Evolutionary conservation across 2,888 invertebrate genomes (phyloP), one percentile per base, ranked within the genome.

Genomic region (Listrodromus nycthemerus): DNA sequence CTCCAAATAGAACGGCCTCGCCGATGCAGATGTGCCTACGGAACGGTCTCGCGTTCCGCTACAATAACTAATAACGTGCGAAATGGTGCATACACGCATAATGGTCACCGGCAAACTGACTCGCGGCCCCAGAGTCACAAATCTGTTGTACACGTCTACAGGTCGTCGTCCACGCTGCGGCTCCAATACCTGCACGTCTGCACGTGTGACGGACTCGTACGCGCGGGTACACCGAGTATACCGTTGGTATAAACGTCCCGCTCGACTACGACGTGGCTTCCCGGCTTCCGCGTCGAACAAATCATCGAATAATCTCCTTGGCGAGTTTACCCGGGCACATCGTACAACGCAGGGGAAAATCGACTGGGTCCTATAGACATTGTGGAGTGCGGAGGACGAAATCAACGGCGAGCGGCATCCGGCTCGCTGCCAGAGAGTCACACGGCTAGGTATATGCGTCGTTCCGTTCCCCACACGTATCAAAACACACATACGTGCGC

Each of bases 221-320:
- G 24, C 48, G 21, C 19, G 48, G 37, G n/a, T 45, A 76, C 33
- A 52, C 55, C 55, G 55, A 24, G 55, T 55, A 55, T 55, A 55
- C 24, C 55, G 21, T 24, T 55, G 55, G 55, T 55, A 55, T 55
- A 55, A 55, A 76, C 81, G 70, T 70, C 41, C 67, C 73, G 65
- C 71, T 52, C 77, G 74, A 58, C 67, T 55, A 76, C 76, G 74
- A 65, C 70, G 75, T 27, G 67, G 74, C 74, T 83, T 70, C 63
- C 66, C 69, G 33, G 67, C 58, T 83, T 80, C 69, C 73, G 69
- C 73, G 45, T 83, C 83, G 83, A 83, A 83, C 83, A 83, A 83
- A 83, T 83, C 83, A 83, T 83, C 83, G 83, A 83, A 83, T 83
- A 83, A 83, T 83, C 83, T 83, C 83, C 83, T 80, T 80, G 77